Evolutionary conservation across 2,113 vertebrate genomes (phyloP), one percentile per base, ranked within the genome.

Genomic region (Alouatta palliata): DNA sequence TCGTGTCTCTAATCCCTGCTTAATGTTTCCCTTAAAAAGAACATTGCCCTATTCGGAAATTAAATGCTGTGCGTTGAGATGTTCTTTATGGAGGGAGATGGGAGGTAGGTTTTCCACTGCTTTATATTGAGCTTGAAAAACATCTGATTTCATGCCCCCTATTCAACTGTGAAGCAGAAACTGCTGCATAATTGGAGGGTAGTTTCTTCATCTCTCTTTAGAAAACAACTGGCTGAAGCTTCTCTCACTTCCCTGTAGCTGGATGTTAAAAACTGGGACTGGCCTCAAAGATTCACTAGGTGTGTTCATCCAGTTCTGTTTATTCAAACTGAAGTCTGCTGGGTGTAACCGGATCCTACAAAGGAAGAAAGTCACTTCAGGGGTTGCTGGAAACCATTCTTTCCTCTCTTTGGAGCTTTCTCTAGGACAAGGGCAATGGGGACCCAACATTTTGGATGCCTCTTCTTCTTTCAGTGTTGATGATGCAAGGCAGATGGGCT

Each of bases 1-100:
- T 97, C 92, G 8, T 97, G 91, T 94, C 84, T 94, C 93, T 98
- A 98, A 98, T 98, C 97, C 95, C 93, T 87, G 79, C 85, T 98
- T 98, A 96, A 95, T 58, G 93, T 98, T 97, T 98, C 95, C 98
- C 95, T 97, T 96, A 95, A 97, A 98, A 98, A 97, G 97, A 98
- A 68, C 91, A 75, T 85, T 96, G 95, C 92, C 96, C 96, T 94
- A 23, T 95, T 98, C 58, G 77, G 95, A 98, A 98, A 98, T 97
- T 83, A 98, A 98, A 97, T 70, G 56, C 91, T 75, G 23, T 81
- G 1, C 64, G n/a, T 97, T 98, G 97, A 83, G 47, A 88, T 98
- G 97, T 97, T 97, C 97, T 98, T 98, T 98, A 95, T 91, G 92
- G 97, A 98, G 70, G 0, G 20, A 95, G 79, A 91, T 93, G 56